Base-by-base conservation (phyloP, 2,888 invertebrate species). In the Theretra japonica region DNA sequence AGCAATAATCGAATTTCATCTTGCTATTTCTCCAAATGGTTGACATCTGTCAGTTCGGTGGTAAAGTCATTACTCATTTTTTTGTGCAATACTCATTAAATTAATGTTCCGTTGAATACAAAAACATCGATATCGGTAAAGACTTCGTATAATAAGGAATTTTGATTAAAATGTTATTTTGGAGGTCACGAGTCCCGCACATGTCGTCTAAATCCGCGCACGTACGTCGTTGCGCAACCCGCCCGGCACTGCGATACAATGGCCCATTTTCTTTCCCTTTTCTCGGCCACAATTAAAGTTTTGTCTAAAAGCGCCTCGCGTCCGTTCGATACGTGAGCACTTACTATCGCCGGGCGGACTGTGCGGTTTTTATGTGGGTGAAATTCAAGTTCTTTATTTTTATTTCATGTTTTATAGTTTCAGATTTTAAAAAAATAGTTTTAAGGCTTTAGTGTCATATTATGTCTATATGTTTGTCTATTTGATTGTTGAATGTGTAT, bases 241-340 rank as follows among this genome's bases (percentile, higher is more conserved):
- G 15, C 33, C 7, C n/a, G 30, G n/a, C n/a, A n/a, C n/a, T n/a
- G 41, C 41, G 65, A 48, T 48, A 65, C 65, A 65, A 65, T 65
- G 65, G 65, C 65, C 65, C 65, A 65, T 65, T 48, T 65, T 65
- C 65, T 23, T 65, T 65, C 65, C 65, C 23, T 65, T 62, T 65
- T 65, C 65, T 65, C 41, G 48, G 41, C 65, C 48, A 65, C 65
- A 65, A 65, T 65, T 65, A 65, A 65, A 65, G 48, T 56, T 69
- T 69, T 58, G 30, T 70, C 73, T 73, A 73, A 73, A 73, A 73
- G 69, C 73, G 59, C 53, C 70, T 21, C 58, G 73, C 59, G 56
- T 60, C 68, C 70, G 70, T 73, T 73, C 69, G 70, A 62, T 68
- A 59, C 58, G 57, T 25, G 69, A 58, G n/a, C 41, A 19, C 41